phyloP scores from a whole-genome alignment of 2,888 invertebrate genomes.

The Hypomecis atomaria region DNA sequence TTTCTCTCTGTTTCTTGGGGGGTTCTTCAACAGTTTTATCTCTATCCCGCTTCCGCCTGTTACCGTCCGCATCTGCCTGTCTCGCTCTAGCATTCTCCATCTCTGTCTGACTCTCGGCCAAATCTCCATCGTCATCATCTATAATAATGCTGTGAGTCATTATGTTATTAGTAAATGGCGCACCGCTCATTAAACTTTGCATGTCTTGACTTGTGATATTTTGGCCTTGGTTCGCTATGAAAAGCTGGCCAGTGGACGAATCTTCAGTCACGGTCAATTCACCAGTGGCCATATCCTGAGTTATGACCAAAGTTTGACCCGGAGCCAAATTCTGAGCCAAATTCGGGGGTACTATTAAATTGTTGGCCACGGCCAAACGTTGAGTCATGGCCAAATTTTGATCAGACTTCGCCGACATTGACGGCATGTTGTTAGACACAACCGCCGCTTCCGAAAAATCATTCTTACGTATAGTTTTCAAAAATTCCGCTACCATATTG shows the following conservation, averaged over 20 bases:
- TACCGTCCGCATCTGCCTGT: not conserved
- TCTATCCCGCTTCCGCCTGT: slow-evolving; percentile 1
- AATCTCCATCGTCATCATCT: not conserved
- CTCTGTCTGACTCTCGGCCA: not conserved
- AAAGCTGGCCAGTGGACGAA: not conserved
- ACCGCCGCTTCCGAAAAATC: not conserved
- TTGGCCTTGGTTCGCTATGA: not conserved
- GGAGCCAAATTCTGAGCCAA: too few relatives aligned
- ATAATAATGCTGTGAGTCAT: not conserved
- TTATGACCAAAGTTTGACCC: too few relatives aligned
- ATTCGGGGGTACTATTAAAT: too few relatives aligned
- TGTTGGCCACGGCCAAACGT: too few relatives aligned
- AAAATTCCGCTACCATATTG: not conserved
- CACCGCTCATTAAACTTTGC: not conserved
- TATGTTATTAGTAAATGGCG: not conserved
- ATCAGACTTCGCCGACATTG: too few relatives aligned
- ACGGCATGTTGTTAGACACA: too few relatives aligned
- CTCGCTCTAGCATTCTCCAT: not conserved
- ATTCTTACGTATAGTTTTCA: not conserved
- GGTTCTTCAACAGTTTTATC: not conserved
- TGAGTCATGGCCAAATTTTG: too few relatives aligned
- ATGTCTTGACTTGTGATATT: not conserved
- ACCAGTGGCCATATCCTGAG: too few relatives aligned
- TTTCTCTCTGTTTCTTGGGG: slow-evolving; percentile 22
- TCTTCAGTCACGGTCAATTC: too few relatives aligned